These are phyloP conservation scores for Terrapene triunguis DNA, from an alignment of 2,113 vertebrate genomes.

Conservation along the genomic window DNA sequence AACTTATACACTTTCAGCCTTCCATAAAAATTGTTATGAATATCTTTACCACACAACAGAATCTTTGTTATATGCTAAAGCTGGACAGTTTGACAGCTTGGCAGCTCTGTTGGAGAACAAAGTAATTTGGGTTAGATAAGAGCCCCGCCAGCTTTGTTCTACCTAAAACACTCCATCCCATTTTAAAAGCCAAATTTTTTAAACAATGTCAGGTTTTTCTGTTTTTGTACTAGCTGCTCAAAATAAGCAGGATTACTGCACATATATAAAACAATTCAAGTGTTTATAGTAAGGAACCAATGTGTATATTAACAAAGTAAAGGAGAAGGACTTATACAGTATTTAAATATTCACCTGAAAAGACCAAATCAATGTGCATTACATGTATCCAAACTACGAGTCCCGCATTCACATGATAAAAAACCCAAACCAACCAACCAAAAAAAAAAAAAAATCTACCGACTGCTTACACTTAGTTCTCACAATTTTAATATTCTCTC, in stretches of 20 bases:
- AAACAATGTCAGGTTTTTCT: constrained; percentile 27
- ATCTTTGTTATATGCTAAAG: constrained; percentile 81
- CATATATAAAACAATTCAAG: background rate
- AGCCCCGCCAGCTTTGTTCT: constrained; percentile 64
- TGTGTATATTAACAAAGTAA: background rate
- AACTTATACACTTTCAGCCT: constrained; percentile 83
- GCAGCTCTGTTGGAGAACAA: constrained; percentile 81
- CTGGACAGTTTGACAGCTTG: constrained; percentile 85
- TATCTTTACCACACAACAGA: constrained; percentile 85
- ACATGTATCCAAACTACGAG: constrained; percentile 4
- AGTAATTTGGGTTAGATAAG: constrained; percentile 82
- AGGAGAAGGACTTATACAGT: constrained; percentile 12
- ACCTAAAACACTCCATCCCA: constrained; percentile 60
- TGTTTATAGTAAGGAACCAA: background rate
- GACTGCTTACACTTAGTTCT: background rate
- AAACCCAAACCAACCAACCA: background rate
- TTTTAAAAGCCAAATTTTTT: constrained; percentile 60
- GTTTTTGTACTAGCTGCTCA: constrained; percentile 46
- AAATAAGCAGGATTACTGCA: constrained; percentile 42
- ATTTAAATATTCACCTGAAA: background rate
- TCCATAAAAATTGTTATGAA: constrained; percentile 88
- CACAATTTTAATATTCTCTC: background rate
- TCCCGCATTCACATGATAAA: background rate
- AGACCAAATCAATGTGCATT: background rate
- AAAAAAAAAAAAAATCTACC: background rate